Evolutionary conservation across 92 coral and sea anemone species (phyloP), one percentile per base, ranked within the genome.

Genomic region (Virgularia gustaviana): DNA sequence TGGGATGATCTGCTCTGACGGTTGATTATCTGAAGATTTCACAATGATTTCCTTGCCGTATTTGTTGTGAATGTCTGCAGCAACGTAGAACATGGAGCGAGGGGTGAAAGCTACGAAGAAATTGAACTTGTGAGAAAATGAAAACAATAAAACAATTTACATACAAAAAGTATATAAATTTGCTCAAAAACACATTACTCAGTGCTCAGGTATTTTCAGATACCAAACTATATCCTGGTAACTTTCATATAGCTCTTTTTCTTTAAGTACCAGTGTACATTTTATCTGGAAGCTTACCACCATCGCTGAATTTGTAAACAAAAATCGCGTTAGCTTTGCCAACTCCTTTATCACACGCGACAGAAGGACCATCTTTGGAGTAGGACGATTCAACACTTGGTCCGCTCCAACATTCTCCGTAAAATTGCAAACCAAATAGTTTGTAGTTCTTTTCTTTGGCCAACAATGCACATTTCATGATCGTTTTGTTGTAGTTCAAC

Each of bases 21-120:
- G 98, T 58, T 92, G 96, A 58, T 89, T 92, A 63, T 92, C 98
- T 42, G 89, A 86, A 1, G 96, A 87, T 49, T 80, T 72, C 22
- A 92, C 56, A 28, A 83, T 72, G 2, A 79, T 65, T 5, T 62
- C 58, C 10, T 74, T 70, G 42, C 85, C 84, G 1, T 76, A 88
- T 59, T 83, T 75, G 80, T 89, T 92, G 63, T 80, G 73, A 32
- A 92, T 79, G 57, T 67, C 65, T 23, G 85, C 73, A 22, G 95
- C 81, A 55, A 90, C 70, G 85, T 89, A 78, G 85, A 76, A 92
- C 44, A 75, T 65, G 33, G 88, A 81, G 18, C 83, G 82, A 37
- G 98, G 98, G 5, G 87, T 63, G 41, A 79, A 79, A 32, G 78
- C 98, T 92, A 53, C 12, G 72, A 45, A 49, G 47, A 23, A 5